phyloP scores from a whole-genome alignment of 2,113 vertebrate genomes.

The Anser brachyrhynchus region DNA sequence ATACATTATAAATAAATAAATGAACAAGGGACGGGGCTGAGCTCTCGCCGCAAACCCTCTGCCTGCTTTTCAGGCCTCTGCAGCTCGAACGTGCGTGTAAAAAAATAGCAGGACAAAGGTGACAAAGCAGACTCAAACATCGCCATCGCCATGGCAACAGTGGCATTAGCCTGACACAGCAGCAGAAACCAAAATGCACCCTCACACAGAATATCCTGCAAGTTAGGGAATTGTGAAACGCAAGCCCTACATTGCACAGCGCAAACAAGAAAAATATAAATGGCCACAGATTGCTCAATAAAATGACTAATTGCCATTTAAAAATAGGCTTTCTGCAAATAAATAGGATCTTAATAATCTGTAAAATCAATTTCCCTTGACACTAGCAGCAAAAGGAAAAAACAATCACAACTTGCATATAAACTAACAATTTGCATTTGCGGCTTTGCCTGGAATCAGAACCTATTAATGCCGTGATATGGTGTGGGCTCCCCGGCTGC shows the following conservation, averaged over 20 bases:
- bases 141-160: constrained; percentile 78
- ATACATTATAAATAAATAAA: constrained; percentile 49
- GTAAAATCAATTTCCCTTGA: constrained; percentile 9
- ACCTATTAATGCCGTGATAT: not conserved
- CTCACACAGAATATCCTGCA: constrained; percentile 56
- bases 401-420: not conserved
- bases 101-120: constrained; percentile 74
- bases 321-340: not conserved
- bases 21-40: constrained; percentile 39
- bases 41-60: constrained; percentile 46
- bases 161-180: constrained; percentile 76
- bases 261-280: constrained; percentile 46
- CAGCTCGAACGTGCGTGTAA: constrained; percentile 48
- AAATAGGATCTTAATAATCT: not conserved
- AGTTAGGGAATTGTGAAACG: constrained; percentile 63
- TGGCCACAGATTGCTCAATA: not conserved
- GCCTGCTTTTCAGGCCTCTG: constrained; percentile 45
- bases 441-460: not conserved
- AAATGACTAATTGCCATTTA: constrained; percentile 36
- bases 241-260: not conserved
- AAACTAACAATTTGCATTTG: not conserved
- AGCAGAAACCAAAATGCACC: constrained; percentile 70
- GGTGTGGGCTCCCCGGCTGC: not conserved
- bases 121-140: constrained; percentile 78
- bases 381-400: not conserved